A percentile compares a stretch with the other conserved stretches of the same genome.
Evolutionary conservation across 2,888 invertebrate genomes (phyloP).

Genomic region (Trichopria drosophilae): DNA sequence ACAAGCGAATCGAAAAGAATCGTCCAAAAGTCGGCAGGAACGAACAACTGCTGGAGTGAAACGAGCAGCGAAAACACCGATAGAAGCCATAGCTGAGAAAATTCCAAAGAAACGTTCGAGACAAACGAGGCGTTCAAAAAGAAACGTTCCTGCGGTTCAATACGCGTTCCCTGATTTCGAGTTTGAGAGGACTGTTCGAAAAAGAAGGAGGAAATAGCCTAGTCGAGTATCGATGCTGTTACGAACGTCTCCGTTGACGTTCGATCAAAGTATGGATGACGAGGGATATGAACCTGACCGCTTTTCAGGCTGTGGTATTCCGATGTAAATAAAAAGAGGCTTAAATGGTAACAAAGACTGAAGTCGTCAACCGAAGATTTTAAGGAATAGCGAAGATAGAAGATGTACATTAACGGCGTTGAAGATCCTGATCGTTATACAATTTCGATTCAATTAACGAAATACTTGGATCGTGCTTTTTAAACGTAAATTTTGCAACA

Average conservation of each 20-base stretch:
- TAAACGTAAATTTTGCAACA: too few relatives aligned
- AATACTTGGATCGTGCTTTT: too few relatives aligned
- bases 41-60: not conserved
- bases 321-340: not conserved
- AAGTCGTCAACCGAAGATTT: too few relatives aligned
- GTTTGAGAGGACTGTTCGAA: constrained; percentile 49
- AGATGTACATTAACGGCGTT: too few relatives aligned
- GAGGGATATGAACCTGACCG: constrained; percentile 36
- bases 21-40: constrained; percentile 1
- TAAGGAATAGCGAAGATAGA: too few relatives aligned
- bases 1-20: constrained; percentile 21
- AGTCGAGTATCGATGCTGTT: constrained; percentile 49
- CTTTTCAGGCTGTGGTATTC: constrained; percentile 40
- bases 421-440: too few relatives aligned
- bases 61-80: not conserved
- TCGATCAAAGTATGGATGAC: too few relatives aligned
- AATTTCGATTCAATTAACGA: too few relatives aligned
- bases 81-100: not conserved
- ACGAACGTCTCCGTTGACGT: too few relatives aligned
- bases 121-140: constrained; percentile 50
- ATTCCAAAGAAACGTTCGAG: constrained; percentile 29
- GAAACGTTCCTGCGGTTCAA: constrained; percentile 52
- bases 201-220: constrained; percentile 48
- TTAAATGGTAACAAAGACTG: too few relatives aligned
- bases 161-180: constrained; percentile 52